These are phyloP conservation scores for Notocelia uddmanniana DNA, from an alignment of 2,888 invertebrate species.

Conservation along the genomic window DNA sequence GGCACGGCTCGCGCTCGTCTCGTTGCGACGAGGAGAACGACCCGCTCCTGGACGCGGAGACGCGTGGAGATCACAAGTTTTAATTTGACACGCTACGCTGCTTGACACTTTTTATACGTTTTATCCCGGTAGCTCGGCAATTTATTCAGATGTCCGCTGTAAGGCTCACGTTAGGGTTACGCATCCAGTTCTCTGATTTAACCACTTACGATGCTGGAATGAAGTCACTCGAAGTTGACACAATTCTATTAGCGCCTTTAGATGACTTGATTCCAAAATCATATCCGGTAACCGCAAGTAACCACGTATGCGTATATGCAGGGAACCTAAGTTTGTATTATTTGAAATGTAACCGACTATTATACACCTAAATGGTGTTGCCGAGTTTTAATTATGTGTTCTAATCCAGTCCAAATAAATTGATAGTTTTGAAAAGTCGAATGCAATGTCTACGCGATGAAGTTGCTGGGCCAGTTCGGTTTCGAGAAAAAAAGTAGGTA, in stretches of 20 bases:
- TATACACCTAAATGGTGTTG: no score
- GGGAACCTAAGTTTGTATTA: no score
- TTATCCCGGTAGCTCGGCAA: slow-evolving; percentile 21
- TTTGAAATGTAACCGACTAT: no score
- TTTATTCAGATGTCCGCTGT: slow-evolving; percentile 32
- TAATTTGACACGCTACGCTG: slow-evolving; percentile 53
- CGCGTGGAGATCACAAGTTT: slow-evolving; percentile 75
- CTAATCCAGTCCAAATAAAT: not conserved
- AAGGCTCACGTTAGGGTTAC: not conserved
- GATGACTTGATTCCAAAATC: no score
- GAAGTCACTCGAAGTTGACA: no score
- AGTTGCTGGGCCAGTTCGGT: not conserved
- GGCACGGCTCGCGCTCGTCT: slow-evolving; percentile 79
- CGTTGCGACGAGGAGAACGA: slow-evolving; percentile 86
- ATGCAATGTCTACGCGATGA: not conserved
- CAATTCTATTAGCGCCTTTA: no score
- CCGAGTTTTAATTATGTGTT: not conserved
- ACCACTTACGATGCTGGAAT: not conserved
- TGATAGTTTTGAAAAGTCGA: not conserved
- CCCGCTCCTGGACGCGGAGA: slow-evolving; percentile 84
- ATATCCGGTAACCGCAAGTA: no score
- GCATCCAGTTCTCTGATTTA: not conserved
- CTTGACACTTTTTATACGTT: slow-evolving; percentile 33
- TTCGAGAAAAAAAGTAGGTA: not conserved
- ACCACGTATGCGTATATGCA: no score